Conservation (phyloP, 2,888 invertebrate species). For the Ectobius pallidus region DNA sequence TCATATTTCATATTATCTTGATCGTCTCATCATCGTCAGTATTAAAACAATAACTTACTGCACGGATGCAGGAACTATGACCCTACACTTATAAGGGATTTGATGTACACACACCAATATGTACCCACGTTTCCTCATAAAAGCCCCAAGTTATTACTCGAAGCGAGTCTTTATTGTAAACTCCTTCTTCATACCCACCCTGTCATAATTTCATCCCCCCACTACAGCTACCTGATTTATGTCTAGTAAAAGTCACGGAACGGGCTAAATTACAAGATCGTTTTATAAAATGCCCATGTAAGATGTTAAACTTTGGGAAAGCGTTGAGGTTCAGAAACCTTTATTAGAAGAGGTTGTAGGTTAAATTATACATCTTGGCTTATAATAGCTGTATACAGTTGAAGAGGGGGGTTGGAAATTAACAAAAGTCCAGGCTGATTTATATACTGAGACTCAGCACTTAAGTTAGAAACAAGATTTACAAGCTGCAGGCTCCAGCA, state of each 20-base stretch:
- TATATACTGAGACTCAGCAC: conserved; percentile 24
- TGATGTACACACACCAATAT: too few species aligned
- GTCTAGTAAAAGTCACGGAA: conserved; percentile 25
- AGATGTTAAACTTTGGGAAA: not conserved
- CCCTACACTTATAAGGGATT: too few species aligned
- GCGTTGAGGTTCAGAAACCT: not conserved
- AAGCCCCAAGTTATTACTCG: conserved; percentile 1
- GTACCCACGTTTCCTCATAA: too few species aligned
- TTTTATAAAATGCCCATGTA: conserved; percentile 28
- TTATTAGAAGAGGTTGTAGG: conserved; percentile 25
- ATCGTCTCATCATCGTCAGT: too few species aligned
- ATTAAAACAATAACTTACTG: too few species aligned
- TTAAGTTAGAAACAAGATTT: conserved; percentile 13
- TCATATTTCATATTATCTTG: too few species aligned
- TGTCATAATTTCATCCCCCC: not conserved
- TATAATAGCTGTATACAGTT: conserved; percentile 10
- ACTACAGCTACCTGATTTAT: conserved; percentile 13
- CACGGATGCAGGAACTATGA: too few species aligned
- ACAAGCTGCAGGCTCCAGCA: not conserved
- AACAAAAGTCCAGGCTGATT: conserved; percentile 23
- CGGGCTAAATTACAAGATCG: conserved; percentile 21
- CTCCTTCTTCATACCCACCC: not conserved
- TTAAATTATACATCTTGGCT: conserved; percentile 19
- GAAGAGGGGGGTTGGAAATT: conserved; percentile 14
- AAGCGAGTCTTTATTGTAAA: not conserved